A percentile compares a stretch with the other conserved stretches of the same genome.
Evolutionary conservation across 1,140 invertebrate species (phyloP).

Genomic region (Stegodyphus dumicola): DNA sequence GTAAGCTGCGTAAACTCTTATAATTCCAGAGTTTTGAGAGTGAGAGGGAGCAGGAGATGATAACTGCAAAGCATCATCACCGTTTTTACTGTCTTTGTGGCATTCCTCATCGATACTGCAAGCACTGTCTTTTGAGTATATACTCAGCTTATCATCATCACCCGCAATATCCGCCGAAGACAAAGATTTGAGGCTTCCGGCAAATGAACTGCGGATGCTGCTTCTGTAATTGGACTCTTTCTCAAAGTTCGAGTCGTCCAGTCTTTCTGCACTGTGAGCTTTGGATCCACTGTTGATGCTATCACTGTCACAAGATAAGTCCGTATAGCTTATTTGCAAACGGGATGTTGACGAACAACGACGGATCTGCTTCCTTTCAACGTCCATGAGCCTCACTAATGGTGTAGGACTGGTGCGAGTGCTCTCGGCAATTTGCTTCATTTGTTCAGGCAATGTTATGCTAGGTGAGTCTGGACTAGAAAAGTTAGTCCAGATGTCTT

Average conservation of each 20-base stretch:
- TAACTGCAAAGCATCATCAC: background rate
- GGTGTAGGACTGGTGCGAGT: slow-evolving; percentile 18
- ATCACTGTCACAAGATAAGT: background rate
- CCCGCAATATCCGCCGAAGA: slow-evolving; percentile 29
- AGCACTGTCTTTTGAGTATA: slow-evolving; percentile 38
- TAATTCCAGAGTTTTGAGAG: slow-evolving; percentile 66
- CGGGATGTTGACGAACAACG: slow-evolving; percentile 62
- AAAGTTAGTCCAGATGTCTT: slow-evolving; percentile 61
- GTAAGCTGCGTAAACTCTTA: slow-evolving; percentile 91
- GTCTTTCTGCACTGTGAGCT: slow-evolving; percentile 31
- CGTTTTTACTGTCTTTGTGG: background rate
- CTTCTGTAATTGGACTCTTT: slow-evolving; percentile 6
- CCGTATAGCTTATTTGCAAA: slow-evolving; percentile 3
- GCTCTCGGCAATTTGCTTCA: background rate
- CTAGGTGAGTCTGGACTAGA: slow-evolving; percentile 46
- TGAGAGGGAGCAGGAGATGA: background rate
- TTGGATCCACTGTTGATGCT: background rate
- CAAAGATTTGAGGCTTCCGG: slow-evolving; percentile 51
- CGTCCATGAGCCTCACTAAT: background rate
- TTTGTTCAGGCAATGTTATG: slow-evolving; percentile 1
- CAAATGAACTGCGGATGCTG: slow-evolving; percentile 35
- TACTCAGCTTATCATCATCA: slow-evolving; percentile 22
- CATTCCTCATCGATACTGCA: slow-evolving; percentile 9
- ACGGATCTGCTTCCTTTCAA: slow-evolving; percentile 52
- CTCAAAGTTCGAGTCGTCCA: background rate